phyloP scores from a whole-genome alignment of 2,888 invertebrate genomes.

The Cephus runcator region DNA sequence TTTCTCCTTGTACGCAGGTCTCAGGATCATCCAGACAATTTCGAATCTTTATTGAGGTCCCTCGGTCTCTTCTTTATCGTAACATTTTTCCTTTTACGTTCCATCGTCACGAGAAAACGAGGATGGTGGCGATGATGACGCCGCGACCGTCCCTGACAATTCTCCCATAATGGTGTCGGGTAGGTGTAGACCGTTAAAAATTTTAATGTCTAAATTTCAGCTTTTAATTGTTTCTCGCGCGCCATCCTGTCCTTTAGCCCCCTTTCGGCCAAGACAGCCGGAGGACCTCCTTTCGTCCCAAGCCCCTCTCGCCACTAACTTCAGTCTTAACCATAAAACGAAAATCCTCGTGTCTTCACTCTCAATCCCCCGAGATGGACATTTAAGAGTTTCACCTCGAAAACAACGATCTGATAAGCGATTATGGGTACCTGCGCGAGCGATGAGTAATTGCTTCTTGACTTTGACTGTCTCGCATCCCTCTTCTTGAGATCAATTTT shows the following conservation, averaged over 20 bases:
- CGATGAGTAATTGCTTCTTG: not conserved
- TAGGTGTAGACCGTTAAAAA: constrained; percentile 16
- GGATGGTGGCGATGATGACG: not conserved
- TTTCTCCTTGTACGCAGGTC: not conserved
- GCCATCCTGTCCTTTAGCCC: not conserved
- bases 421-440: not conserved
- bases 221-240: constrained; percentile 20
- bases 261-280: not conserved
- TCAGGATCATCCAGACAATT: constrained; percentile 3
- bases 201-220: constrained; percentile 24
- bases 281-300: not conserved
- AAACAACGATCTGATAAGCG: not conserved
- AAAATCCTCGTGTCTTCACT: constrained; percentile 2
- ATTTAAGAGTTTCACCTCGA: not conserved
- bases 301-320: not conserved
- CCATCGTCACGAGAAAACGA: not conserved
- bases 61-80: constrained; percentile 9
- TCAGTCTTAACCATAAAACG: not conserved
- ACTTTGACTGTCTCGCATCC: not conserved
- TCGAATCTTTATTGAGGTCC: constrained; percentile 18
- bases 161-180: not conserved
- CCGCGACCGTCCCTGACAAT: not conserved
- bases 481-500: not conserved
- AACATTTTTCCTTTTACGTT: constrained; percentile 5
- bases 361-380: not conserved